These are phyloP conservation scores for Lochmaea capreae DNA, from an alignment of 2,888 invertebrate species.

Conservation along the genomic window DNA sequence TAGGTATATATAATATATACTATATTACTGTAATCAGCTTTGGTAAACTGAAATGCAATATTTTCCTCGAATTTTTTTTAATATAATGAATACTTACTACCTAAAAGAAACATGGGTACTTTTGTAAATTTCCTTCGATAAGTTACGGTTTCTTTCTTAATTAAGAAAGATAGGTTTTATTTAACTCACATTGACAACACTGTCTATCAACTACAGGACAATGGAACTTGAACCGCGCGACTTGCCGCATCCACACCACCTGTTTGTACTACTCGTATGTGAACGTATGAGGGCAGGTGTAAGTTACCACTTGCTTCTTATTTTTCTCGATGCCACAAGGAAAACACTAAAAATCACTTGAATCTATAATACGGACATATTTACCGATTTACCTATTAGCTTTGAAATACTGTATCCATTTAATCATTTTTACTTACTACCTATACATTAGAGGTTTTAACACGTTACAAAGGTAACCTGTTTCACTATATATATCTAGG, in stretches of 20 bases:
- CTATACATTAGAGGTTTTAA: too few relatives aligned
- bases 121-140: too few relatives aligned
- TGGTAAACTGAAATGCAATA: neutral
- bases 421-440: too few relatives aligned
- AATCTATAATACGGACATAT: constrained; percentile 9
- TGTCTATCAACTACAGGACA: neutral
- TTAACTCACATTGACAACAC: neutral
- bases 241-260: constrained; percentile 44
- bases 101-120: too few relatives aligned
- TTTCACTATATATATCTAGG: too few relatives aligned
- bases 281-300: constrained; percentile 55
- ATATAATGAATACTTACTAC: too few relatives aligned
- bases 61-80: too few relatives aligned
- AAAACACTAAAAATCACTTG: constrained; percentile 23
- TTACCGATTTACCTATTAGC: neutral
- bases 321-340: constrained; percentile 13
- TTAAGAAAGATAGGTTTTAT: neutral
- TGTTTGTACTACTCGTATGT: constrained; percentile 55
- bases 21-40: too few relatives aligned
- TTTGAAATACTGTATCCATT: neutral
- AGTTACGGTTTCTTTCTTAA: neutral
- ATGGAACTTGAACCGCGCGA: constrained; percentile 12
- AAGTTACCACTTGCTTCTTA: constrained; percentile 36
- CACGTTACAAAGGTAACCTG: too few relatives aligned
- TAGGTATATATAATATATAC: too few relatives aligned